Conservation (phyloP, 2,797 vertebrate species). For the Tympanoctomys barrerae region DNA sequence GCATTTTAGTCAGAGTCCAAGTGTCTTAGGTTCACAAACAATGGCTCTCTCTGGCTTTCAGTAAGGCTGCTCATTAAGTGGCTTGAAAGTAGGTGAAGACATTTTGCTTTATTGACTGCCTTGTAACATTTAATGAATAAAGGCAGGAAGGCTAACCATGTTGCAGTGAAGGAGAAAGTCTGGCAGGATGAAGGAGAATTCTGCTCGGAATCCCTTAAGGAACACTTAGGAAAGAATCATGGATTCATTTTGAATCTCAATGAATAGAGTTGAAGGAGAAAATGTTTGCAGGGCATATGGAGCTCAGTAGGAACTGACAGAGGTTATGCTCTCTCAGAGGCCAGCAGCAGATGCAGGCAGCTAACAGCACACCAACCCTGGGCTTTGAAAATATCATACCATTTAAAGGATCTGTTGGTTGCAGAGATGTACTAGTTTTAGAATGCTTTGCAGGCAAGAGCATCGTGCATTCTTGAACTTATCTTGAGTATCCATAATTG, state of each 20-base stretch:
- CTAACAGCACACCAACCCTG: neutral
- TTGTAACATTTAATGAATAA: neutral
- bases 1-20: neutral
- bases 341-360: slow-evolving; percentile 27
- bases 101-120: neutral
- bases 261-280: neutral
- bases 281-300: slow-evolving; percentile 12
- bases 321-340: neutral
- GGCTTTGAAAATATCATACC: slow-evolving; percentile 22
- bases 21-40: neutral
- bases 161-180: neutral
- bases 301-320: neutral
- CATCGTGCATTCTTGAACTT: neutral
- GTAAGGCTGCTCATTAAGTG: neutral
- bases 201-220: neutral
- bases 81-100: neutral
- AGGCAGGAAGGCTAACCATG: neutral
- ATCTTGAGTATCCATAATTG: neutral
- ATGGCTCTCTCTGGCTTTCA: slow-evolving; percentile 14
- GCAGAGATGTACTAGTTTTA: neutral
- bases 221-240: neutral
- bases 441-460: neutral
- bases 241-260: neutral
- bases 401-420: slow-evolving; percentile 30
- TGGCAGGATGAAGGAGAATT: neutral